Conservation (phyloP, 2,113 vertebrate species). For the Neopipo cinnamomea region DNA sequence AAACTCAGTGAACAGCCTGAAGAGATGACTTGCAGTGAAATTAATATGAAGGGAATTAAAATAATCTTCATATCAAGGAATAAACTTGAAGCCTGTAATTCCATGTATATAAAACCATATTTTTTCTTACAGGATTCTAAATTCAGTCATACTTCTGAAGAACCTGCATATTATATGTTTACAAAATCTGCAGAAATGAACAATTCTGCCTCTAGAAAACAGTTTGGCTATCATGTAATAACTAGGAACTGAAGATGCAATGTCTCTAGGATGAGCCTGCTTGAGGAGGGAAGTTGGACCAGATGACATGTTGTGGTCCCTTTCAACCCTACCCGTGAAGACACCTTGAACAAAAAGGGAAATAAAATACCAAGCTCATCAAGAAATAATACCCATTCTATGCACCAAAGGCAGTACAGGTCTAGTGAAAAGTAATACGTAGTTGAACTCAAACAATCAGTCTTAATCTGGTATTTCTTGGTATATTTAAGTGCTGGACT, state of each 20-base stretch:
- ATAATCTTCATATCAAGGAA: neutral
- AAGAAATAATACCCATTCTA: neutral
- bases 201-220: neutral
- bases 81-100: neutral
- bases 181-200: neutral
- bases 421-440: neutral
- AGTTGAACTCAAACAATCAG: neutral
- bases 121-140: neutral
- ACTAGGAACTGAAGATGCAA: neutral
- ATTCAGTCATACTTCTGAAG: neutral
- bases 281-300: neutral
- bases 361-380: neutral
- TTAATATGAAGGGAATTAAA: neutral
- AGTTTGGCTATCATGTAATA: neutral
- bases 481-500: neutral
- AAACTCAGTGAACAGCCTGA: neutral
- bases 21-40: neutral
- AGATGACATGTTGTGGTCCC: neutral
- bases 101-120: neutral
- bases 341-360: neutral
- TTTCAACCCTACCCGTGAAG: neutral
- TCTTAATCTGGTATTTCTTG: neutral
- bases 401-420: neutral
- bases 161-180: neutral
- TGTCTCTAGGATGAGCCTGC: neutral